phyloP scores from a whole-genome alignment of 1,140 invertebrate genomes.

The Melanaphis sacchari region DNA sequence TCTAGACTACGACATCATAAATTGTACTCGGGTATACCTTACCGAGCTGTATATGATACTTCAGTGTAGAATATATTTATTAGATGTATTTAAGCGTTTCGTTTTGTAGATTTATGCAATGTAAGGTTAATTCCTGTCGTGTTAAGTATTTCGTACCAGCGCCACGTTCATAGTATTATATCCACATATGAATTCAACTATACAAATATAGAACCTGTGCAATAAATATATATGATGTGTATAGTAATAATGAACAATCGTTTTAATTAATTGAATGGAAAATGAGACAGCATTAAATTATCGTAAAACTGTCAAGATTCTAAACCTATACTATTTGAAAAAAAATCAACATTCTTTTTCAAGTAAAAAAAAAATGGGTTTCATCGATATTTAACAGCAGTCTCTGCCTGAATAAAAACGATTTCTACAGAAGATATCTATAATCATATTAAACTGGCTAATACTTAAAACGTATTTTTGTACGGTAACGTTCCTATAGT shows the following conservation, averaged over 20 bases:
- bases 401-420: neutral
- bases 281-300: neutral
- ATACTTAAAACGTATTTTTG: neutral
- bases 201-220: neutral
- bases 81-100: too few relatives aligned
- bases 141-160: too few relatives aligned
- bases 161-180: too few relatives aligned
- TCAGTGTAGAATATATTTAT: too few relatives aligned
- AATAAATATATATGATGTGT: neutral
- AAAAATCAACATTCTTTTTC: neutral
- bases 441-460: neutral
- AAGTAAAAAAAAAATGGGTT: neutral
- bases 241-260: neutral
- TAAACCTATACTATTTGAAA: neutral
- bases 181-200: too few relatives aligned
- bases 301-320: neutral
- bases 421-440: neutral
- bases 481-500: neutral
- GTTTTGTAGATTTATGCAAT: too few relatives aligned
- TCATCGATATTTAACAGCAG: neutral
- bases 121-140: too few relatives aligned
- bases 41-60: neutral
- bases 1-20: neutral
- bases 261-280: neutral
- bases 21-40: neutral